Evolutionary conservation across 2,113 vertebrate genomes (phyloP).

Genomic region (Scopus umbretta): DNA sequence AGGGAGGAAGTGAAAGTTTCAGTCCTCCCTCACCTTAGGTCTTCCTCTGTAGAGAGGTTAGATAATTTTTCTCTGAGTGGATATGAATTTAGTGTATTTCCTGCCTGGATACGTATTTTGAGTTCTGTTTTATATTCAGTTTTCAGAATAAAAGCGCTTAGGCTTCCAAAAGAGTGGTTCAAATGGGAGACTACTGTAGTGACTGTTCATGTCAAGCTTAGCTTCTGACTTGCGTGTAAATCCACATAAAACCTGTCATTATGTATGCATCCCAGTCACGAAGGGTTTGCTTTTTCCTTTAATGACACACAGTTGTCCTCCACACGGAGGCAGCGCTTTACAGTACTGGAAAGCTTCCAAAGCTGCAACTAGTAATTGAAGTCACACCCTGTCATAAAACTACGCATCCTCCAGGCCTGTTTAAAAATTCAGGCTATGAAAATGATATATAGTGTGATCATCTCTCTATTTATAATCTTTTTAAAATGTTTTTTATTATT

Average conservation of each 20-base stretch:
- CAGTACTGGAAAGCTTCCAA: constrained; percentile 24
- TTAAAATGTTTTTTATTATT: not conserved
- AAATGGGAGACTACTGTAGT: not conserved
- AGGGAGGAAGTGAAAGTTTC: not conserved
- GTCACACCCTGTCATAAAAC: not conserved
- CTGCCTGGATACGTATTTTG: not conserved
- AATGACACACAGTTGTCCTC: not conserved
- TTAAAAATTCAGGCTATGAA: not conserved
- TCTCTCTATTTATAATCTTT: not conserved
- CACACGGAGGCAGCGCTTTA: accelerated
- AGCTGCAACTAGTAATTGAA: not conserved
- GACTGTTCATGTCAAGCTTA: not conserved
- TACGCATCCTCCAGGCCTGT: not conserved
- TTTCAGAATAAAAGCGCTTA: not conserved
- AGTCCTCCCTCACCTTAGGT: not conserved
- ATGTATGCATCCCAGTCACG: not conserved
- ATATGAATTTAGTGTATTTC: not conserved
- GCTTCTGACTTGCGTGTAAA: not conserved
- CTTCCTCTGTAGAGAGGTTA: not conserved
- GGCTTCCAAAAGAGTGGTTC: not conserved
- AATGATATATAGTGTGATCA: not conserved
- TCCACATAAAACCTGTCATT: not conserved
- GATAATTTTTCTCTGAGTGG: not conserved
- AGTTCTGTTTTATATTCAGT: not conserved
- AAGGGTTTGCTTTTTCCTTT: not conserved